These are phyloP conservation scores for Catharus fuscescens DNA, from an alignment of 2,113 vertebrate genomes.

Conservation along the genomic window DNA sequence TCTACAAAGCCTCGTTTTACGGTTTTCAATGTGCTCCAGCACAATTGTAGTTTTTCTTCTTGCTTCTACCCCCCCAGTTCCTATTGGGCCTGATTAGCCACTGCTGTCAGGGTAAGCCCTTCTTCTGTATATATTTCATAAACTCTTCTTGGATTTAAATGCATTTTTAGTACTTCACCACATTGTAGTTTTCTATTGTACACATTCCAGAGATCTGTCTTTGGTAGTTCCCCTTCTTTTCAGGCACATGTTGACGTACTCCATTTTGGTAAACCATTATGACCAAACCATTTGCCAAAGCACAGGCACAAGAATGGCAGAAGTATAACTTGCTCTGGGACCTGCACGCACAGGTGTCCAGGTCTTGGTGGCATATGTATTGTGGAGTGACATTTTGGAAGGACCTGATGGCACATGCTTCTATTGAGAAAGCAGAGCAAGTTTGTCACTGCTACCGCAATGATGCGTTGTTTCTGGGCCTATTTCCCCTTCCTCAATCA, in stretches of 20 bases:
- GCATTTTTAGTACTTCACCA: not conserved
- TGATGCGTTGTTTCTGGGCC: rapidly evolving
- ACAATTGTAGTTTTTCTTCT: not conserved
- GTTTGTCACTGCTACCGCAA: not conserved
- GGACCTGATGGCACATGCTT: not conserved
- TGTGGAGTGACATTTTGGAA: not conserved
- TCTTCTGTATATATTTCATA: not conserved
- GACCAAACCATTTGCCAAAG: not conserved
- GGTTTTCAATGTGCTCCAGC: not conserved
- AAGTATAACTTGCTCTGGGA: not conserved
- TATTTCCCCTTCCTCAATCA: rapidly evolving
- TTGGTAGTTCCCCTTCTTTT: not conserved
- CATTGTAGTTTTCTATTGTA: rapidly evolving
- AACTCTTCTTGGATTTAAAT: not conserved
- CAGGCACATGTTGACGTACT: not conserved
- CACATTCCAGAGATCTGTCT: not conserved
- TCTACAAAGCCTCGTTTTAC: not conserved
- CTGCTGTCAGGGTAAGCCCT: not conserved
- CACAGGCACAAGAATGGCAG: not conserved
- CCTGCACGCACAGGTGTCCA: not conserved
- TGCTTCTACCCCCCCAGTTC: not conserved
- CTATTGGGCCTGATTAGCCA: not conserved
- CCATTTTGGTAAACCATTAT: not conserved
- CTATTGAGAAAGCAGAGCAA: not conserved
- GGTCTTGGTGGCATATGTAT: not conserved